These are phyloP conservation scores for Nothocercus julius DNA, from an alignment of 2,113 vertebrate genomes.

Conservation along the genomic window DNA sequence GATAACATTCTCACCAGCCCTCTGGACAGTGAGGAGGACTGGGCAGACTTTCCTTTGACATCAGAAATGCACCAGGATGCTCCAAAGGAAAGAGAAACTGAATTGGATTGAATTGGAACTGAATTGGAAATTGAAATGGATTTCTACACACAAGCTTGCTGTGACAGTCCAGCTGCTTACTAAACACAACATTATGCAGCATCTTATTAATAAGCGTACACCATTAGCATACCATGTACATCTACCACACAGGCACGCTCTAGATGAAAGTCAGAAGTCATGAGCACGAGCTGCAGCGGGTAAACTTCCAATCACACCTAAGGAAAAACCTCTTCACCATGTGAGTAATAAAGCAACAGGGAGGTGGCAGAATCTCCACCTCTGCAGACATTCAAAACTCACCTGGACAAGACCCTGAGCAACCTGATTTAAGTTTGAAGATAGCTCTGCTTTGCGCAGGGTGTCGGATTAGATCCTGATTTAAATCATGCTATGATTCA, in stretches of 20 bases:
- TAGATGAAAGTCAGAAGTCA: not conserved
- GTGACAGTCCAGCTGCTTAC: not conserved
- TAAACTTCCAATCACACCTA: not conserved
- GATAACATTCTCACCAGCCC: not conserved
- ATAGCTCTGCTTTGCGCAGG: slow-evolving; percentile 3
- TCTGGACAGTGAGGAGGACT: not conserved
- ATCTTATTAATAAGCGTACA: not conserved
- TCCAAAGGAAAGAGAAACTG: slow-evolving; percentile 9
- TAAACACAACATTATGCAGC: not conserved
- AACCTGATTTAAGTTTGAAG: not conserved
- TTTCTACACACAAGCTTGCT: not conserved
- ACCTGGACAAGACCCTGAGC: not conserved
- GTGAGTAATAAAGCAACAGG: slow-evolving; percentile 6
- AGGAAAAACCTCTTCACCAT: not conserved
- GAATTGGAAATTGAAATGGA: not conserved
- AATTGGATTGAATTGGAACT: no score
- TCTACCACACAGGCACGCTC: not conserved
- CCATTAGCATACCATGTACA: not conserved
- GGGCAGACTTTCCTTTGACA: not conserved
- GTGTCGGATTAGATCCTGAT: not conserved
- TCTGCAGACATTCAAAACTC: not conserved
- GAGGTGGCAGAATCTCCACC: not conserved
- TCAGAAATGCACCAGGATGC: not conserved
- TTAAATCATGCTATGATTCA: slow-evolving; percentile 8
- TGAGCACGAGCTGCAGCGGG: not conserved